Conservation (phyloP, 2,113 vertebrate species). For the Datnioides undecimradiatus region DNA sequence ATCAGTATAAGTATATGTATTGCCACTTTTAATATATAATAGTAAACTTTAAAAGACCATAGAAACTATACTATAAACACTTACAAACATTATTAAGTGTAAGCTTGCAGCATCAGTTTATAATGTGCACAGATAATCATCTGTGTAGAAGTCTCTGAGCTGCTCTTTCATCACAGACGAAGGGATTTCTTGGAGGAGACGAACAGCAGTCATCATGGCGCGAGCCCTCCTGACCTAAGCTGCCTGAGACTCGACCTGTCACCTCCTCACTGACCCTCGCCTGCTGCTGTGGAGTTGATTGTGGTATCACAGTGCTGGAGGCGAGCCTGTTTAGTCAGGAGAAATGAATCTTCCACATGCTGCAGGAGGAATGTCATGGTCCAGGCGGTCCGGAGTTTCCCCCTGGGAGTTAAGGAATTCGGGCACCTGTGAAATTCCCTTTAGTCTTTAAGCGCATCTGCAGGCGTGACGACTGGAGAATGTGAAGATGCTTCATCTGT, state of each 20-base stretch:
- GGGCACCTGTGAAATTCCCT: conserved; percentile 68
- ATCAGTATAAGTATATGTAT: too few species aligned
- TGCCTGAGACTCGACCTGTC: conserved; percentile 50
- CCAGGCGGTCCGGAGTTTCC: conserved; percentile 52
- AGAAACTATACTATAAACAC: too few species aligned
- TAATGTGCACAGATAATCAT: background rate
- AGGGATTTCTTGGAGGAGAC: conserved; percentile 36
- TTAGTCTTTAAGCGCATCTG: conserved; percentile 30
- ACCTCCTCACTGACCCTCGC: conserved; percentile 10
- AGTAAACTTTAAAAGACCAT: too few species aligned
- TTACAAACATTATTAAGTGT: too few species aligned
- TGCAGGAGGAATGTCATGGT: conserved; percentile 59
- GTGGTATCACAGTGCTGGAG: conserved; percentile 33
- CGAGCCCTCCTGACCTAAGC: conserved; percentile 33
- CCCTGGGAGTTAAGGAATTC: conserved; percentile 55
- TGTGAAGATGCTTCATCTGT: background rate
- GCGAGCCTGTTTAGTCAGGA: conserved; percentile 42
- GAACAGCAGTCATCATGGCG: background rate
- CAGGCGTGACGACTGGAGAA: background rate
- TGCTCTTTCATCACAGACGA: background rate
- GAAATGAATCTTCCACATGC: conserved; percentile 70
- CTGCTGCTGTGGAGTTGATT: conserved; percentile 22
- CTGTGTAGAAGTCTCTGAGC: background rate
- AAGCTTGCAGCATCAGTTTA: too few species aligned
- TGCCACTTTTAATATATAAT: too few species aligned